These are phyloP conservation scores for Ariopsis seemanni DNA, from an alignment of 2,113 vertebrate genomes.

Conservation along the genomic window DNA sequence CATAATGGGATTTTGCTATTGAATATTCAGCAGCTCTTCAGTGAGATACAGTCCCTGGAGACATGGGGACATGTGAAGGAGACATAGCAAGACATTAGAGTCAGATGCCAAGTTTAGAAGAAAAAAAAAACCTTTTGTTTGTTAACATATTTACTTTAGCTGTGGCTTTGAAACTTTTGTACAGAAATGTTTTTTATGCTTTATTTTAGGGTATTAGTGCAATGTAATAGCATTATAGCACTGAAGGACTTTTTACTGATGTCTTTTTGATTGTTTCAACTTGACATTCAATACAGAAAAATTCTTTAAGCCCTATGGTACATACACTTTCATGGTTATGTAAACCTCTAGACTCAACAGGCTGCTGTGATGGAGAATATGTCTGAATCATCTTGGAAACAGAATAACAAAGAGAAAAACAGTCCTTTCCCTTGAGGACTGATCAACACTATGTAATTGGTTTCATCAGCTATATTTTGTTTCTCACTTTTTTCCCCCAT, in stretches of 20 bases:
- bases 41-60: too few species aligned
- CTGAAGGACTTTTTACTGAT: not conserved
- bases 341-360: not conserved
- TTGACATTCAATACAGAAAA: not conserved
- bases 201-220: not conserved
- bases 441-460: not conserved
- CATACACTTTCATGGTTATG: not conserved
- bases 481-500: not conserved
- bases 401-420: not conserved
- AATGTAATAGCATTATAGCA: not conserved
- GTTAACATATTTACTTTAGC: not conserved
- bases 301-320: not conserved
- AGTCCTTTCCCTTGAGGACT: not conserved
- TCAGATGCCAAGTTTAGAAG: not conserved
- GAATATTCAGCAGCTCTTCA: too few species aligned
- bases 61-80: not conserved
- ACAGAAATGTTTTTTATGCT: not conserved
- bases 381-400: not conserved
- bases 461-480: not conserved
- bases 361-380: not conserved
- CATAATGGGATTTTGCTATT: not conserved
- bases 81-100: not conserved
- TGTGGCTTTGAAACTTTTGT: not conserved
- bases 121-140: not conserved
- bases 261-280: not conserved